Evolutionary conservation across 53 echinoderm and acorn worm genomes (phyloP).

Genomic region (Temnopleurus reevesii): DNA sequence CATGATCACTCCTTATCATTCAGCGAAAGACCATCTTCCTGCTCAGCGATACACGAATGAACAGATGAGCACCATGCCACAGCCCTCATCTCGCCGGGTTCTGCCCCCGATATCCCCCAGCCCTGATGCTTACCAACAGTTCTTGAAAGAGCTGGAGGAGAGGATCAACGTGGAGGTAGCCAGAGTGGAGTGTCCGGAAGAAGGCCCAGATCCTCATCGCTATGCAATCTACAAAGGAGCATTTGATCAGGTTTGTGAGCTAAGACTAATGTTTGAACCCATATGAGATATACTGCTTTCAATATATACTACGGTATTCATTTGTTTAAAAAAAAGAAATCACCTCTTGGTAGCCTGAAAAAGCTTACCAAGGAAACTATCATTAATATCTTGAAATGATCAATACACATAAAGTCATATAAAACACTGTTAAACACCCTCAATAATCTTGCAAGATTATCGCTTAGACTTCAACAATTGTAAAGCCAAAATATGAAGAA

Average conservation of each 20-base stretch:
- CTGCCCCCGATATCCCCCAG: constrained; percentile 55
- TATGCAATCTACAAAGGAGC: constrained; percentile 71
- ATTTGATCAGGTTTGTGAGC: constrained; percentile 67
- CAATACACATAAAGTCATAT: too few species aligned
- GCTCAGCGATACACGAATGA: not conserved
- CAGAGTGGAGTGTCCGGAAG: constrained; percentile 9
- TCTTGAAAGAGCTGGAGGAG: constrained; percentile 48
- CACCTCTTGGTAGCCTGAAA: too few species aligned
- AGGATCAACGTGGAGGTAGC: constrained; percentile 41
- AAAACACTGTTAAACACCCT: too few species aligned
- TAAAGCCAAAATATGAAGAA: too few species aligned
- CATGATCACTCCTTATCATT: not conserved
- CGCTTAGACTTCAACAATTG: too few species aligned
- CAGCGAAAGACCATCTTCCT: not conserved
- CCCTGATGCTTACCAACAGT: constrained; percentile 55
- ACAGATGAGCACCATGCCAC: not conserved
- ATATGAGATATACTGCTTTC: not conserved
- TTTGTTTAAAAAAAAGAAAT: too few species aligned
- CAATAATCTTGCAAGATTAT: too few species aligned
- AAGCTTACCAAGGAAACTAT: too few species aligned
- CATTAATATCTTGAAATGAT: too few species aligned
- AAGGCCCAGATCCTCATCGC: constrained; percentile 69
- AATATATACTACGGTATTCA: not conserved
- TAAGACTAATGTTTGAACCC: not conserved
- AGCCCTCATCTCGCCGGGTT: constrained; percentile 19